Conservation (phyloP, 2,888 invertebrate genomes). For the Eulithis testata region DNA sequence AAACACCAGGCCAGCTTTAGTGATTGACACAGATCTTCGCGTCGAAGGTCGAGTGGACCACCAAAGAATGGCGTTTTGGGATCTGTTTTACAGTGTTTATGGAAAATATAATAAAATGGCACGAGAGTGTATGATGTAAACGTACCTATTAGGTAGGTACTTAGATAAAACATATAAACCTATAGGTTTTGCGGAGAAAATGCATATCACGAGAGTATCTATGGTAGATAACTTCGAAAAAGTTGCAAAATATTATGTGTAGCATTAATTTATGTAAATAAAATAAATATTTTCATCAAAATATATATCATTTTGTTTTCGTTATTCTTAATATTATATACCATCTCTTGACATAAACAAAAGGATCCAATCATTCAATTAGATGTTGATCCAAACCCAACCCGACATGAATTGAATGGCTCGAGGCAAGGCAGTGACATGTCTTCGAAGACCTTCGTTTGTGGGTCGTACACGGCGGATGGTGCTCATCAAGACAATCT, state of each 20-base stretch:
- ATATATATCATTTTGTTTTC: not conserved
- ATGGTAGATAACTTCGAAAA: not conserved
- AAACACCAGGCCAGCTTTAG: constrained; percentile 61
- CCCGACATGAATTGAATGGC: constrained; percentile 18
- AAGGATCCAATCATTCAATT: constrained; percentile 27
- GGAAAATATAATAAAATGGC: constrained; percentile 61
- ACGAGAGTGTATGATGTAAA: constrained; percentile 49
- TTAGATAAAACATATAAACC: not conserved
- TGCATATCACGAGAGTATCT: not conserved
- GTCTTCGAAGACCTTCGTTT: constrained; percentile 36
- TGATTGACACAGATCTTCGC: constrained; percentile 62
- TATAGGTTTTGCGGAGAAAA: no score
- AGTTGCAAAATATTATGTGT: no score
- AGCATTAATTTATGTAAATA: not conserved
- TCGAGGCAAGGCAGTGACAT: constrained; percentile 3
- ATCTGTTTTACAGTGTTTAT: constrained; percentile 69
- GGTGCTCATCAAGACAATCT: constrained; percentile 55
- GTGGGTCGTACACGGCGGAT: constrained; percentile 56
- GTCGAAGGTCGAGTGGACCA: constrained; percentile 62
- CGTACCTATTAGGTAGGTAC: not conserved
- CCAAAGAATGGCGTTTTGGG: constrained; percentile 76
- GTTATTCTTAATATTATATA: not conserved
- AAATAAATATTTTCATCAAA: not conserved
- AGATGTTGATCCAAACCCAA: constrained; percentile 13
- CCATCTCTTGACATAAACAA: constrained; percentile 4